These are phyloP conservation scores for Megaceryle alcyon DNA, from an alignment of 2,797 vertebrate genomes.

Conservation along the genomic window DNA sequence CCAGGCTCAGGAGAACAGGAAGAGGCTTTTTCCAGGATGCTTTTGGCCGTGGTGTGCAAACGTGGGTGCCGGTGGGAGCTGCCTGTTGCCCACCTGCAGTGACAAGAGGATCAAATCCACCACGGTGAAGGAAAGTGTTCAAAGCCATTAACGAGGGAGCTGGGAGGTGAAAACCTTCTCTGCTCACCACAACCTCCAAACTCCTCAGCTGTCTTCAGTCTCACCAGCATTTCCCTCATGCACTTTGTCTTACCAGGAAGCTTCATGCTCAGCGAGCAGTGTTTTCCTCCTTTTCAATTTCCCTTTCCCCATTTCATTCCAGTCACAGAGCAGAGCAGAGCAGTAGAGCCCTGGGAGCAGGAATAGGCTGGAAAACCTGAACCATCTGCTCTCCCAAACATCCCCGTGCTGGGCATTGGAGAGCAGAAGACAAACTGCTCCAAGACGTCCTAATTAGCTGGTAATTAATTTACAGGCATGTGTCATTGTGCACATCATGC, in stretches of 20 bases:
- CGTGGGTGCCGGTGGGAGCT: not conserved
- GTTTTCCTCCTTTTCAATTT: not conserved
- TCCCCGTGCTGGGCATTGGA: not conserved
- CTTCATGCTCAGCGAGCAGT: fast-evolving
- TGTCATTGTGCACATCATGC: fast-evolving
- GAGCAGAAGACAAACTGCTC: not conserved
- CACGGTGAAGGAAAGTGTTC: fast-evolving
- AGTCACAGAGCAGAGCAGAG: too few relatives aligned
- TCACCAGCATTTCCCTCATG: fast-evolving
- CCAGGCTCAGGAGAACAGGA: not conserved
- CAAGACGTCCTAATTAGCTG: not conserved
- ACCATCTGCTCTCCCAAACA: not conserved
- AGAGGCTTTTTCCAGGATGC: fast-evolving
- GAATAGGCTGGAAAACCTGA: not conserved
- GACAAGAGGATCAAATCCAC: not conserved
- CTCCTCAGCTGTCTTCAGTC: not conserved
- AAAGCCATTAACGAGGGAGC: not conserved
- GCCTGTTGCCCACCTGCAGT: not conserved
- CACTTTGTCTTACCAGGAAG: not conserved
- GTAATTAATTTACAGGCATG: not conserved
- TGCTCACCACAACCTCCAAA: not conserved
- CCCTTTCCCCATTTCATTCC: not conserved
- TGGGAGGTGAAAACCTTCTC: not conserved
- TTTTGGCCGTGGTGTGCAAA: not conserved
- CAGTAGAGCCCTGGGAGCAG: fast-evolving